Percentiles rank a stretch among this genome's conserved stretches.
phyloP scores from a whole-genome alignment of 2,888 invertebrate species.

The Xestoiulus laeticollis region DNA sequence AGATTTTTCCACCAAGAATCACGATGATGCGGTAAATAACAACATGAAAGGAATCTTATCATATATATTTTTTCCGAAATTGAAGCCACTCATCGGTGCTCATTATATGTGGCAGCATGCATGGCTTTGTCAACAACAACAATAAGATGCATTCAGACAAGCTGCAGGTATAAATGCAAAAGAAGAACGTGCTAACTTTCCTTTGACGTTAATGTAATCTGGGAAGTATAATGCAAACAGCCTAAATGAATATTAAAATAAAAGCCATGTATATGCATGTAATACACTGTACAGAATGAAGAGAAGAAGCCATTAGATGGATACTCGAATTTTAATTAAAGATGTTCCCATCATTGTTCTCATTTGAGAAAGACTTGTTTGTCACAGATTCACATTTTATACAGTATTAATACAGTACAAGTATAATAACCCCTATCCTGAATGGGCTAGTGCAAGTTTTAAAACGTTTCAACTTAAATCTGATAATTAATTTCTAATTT shows the following conservation, averaged over 20 bases:
- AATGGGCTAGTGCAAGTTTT: too few relatives aligned
- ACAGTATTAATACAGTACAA: background rate
- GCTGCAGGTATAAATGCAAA: background rate
- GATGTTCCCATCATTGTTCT: background rate
- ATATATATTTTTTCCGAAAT: background rate
- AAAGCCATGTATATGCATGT: background rate
- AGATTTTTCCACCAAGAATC: too few relatives aligned
- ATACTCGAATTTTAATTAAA: slow-evolving; percentile 17
- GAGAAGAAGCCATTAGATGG: background rate
- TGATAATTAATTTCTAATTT: too few relatives aligned
- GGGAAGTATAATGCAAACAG: background rate
- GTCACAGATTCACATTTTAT: background rate
- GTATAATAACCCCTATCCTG: too few relatives aligned
- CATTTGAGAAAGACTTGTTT: background rate
- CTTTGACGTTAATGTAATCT: background rate
- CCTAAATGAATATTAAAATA: background rate
- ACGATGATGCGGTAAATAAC: background rate
- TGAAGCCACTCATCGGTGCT: slow-evolving; percentile 25
- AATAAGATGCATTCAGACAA: background rate
- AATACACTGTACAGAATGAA: too few relatives aligned
- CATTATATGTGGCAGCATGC: slow-evolving; percentile 37
- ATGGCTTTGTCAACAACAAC: slow-evolving; percentile 15
- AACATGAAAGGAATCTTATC: background rate
- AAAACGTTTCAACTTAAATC: too few relatives aligned
- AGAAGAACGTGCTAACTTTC: background rate